Base-by-base conservation (phyloP, 2,888 invertebrate genomes). In the Limnephilus lunatus region DNA sequence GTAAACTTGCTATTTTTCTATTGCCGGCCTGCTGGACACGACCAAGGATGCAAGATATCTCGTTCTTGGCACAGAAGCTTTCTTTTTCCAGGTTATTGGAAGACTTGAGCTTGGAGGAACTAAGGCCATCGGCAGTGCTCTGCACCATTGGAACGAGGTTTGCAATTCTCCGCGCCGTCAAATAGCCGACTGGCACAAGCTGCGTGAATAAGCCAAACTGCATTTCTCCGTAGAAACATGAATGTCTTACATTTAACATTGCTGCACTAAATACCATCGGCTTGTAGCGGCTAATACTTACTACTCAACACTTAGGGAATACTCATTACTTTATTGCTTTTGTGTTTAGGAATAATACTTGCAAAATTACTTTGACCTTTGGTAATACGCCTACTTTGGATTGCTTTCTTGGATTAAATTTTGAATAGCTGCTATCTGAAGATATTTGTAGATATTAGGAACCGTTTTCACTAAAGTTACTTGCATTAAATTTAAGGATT, bases 151-250 rank as follows among this genome's bases (percentile, higher is more conserved):
- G 99, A 98, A 98, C 95, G 99, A 99, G 96, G 99, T 99, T 94
- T 98, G 99, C 96, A 99, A 98, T 95, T 99, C 99, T 94, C 99
- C 99, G 90, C 97, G 99, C 94, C 98, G 99, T 94, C 99, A 99
- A 97, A 99, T 99, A 95, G 99, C 99, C 94, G 99, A 99, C 96
- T 99, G 99, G 99, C 99, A 99, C 97, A 99, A 99, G 96, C 97
- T 99, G 94, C 97, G 98, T 95, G 99, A 99, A 97, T 99, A 97
- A 96, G 15, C 68, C 39, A 83, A 48, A 81, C 30, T 88, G 88
- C 88, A 32, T 68, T 39, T 68, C 25, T 81, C 12, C 30, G 11
- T 81, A 81, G 39, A 53, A 89, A 81, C 35, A 39, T 89, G 35
- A 89, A 89, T 68, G 89, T 89, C 44, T 86, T 86, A 44, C 19